phyloP scores from a whole-genome alignment of 2,113 vertebrate species.

The Kryptolebias marmoratus region DNA sequence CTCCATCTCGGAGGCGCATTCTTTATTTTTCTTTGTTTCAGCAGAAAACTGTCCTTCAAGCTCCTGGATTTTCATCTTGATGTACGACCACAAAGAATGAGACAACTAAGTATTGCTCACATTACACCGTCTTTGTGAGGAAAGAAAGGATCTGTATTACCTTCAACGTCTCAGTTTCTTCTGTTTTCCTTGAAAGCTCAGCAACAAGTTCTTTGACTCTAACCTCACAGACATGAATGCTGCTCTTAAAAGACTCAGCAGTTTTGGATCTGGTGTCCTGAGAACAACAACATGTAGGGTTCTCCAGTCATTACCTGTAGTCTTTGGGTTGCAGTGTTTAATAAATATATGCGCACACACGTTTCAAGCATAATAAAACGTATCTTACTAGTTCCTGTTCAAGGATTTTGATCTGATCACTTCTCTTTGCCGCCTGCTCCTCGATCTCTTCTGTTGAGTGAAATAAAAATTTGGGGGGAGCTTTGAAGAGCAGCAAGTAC shows the following conservation, averaged over 20 bases:
- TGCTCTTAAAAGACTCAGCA: slow-evolving; percentile 59
- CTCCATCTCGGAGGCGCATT: slow-evolving; percentile 73
- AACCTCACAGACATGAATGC: slow-evolving; percentile 51
- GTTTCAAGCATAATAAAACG: neutral
- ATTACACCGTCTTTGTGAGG: neutral
- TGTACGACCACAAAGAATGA: slow-evolving; percentile 35
- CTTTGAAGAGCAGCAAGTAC: neutral
- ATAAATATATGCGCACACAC: neutral
- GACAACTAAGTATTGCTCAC: neutral
- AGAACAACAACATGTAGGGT: neutral
- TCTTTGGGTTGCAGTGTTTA: neutral
- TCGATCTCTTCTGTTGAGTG: slow-evolving; percentile 80
- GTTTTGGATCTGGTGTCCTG: slow-evolving; percentile 68
- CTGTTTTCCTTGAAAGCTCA: slow-evolving; percentile 63
- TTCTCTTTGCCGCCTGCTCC: slow-evolving; percentile 78
- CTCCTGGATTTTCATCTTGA: slow-evolving; percentile 81
- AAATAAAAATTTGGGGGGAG: slow-evolving; percentile 6
- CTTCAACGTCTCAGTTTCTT: slow-evolving; percentile 59
- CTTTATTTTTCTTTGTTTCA: slow-evolving; percentile 79
- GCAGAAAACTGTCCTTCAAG: slow-evolving; percentile 80
- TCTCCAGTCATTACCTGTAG: neutral
- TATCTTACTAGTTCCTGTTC: slow-evolving; percentile 81
- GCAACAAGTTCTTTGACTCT: slow-evolving; percentile 58
- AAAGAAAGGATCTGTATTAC: slow-evolving; percentile 48
- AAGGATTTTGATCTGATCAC: slow-evolving; percentile 82